A percentile compares a stretch with the other conserved stretches of the same genome.
Evolutionary conservation across 2,888 invertebrate species (phyloP).

Genomic region (Xanthorhoe spadicearia): DNA sequence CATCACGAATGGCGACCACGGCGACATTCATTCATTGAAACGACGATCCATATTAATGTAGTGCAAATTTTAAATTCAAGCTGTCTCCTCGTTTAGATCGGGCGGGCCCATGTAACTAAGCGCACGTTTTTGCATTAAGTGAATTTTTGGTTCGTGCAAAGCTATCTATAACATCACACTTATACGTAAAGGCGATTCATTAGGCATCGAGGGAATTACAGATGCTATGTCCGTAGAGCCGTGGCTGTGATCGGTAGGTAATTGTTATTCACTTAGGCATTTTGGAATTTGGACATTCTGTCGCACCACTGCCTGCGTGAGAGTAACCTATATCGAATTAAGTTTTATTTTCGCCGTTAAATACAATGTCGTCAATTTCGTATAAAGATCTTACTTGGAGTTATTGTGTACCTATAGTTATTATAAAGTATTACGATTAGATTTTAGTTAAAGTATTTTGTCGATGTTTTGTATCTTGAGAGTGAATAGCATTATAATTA

Average conservation of each 20-base stretch:
- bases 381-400: conserved; percentile 30
- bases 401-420: too few species aligned
- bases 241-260: conserved; percentile 55
- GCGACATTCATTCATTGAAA: conserved; percentile 83
- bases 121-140: conserved; percentile 82
- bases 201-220: conserved; percentile 64
- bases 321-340: conserved; percentile 50
- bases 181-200: conserved; percentile 67
- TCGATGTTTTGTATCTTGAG: conserved; percentile 54
- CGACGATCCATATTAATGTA: conserved; percentile 84
- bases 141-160: conserved; percentile 77
- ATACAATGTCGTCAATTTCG: conserved; percentile 35
- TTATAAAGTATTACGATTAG: too few species aligned
- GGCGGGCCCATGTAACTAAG: conserved; percentile 75
- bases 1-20: conserved; percentile 83
- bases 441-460: too few species aligned
- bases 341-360: too few species aligned
- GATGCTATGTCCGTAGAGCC: conserved; percentile 63
- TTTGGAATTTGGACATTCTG: conserved; percentile 57
- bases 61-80: conserved; percentile 84
- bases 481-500: conserved; percentile 65
- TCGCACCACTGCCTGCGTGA: conserved; percentile 52
- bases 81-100: conserved; percentile 78
- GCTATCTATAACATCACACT: conserved; percentile 76
- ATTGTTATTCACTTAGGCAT: conserved; percentile 59